Conservation (phyloP, 1,140 invertebrate species). For the Leptinotarsa defecta region DNA sequence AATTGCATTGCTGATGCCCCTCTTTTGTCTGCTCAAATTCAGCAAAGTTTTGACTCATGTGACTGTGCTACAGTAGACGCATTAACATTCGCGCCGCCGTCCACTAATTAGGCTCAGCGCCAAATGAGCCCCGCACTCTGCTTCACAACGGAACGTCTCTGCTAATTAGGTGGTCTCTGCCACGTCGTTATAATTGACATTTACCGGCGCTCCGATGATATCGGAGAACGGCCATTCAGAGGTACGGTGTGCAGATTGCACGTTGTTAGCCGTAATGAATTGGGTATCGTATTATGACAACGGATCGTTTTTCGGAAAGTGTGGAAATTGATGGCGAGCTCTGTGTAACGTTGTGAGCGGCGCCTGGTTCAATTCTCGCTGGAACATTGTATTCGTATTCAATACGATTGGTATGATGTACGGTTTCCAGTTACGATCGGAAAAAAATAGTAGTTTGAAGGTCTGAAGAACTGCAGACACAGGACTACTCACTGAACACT, state of each 20-base stretch:
- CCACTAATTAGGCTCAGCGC: slow-evolving; percentile 13
- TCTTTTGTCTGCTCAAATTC: too few relatives aligned
- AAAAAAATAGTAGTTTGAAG: too few relatives aligned
- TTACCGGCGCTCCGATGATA: slow-evolving; percentile 22
- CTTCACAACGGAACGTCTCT: slow-evolving; percentile 24
- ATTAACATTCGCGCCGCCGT: background rate
- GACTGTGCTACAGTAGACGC: background rate
- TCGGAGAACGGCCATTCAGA: slow-evolving; percentile 25
- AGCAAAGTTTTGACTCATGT: too few relatives aligned
- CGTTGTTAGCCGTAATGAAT: slow-evolving; percentile 21
- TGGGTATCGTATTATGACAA: slow-evolving; percentile 23
- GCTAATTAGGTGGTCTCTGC: slow-evolving; percentile 23
- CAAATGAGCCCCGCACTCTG: slow-evolving; percentile 11
- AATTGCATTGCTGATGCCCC: too few relatives aligned
- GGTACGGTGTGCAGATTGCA: slow-evolving; percentile 23
- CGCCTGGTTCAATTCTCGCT: too few relatives aligned
- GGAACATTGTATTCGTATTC: too few relatives aligned
- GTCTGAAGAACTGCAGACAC: too few relatives aligned
- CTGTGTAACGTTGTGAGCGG: too few relatives aligned
- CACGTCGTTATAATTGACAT: slow-evolving; percentile 26
- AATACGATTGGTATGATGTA: too few relatives aligned
- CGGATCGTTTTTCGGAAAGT: slow-evolving; percentile 15
- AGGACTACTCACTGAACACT: too few relatives aligned
- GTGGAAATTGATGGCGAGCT: background rate
- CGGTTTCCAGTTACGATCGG: too few relatives aligned